phyloP scores from a whole-genome alignment of 2,888 invertebrate genomes.

The Pantelozetes paolii region DNA sequence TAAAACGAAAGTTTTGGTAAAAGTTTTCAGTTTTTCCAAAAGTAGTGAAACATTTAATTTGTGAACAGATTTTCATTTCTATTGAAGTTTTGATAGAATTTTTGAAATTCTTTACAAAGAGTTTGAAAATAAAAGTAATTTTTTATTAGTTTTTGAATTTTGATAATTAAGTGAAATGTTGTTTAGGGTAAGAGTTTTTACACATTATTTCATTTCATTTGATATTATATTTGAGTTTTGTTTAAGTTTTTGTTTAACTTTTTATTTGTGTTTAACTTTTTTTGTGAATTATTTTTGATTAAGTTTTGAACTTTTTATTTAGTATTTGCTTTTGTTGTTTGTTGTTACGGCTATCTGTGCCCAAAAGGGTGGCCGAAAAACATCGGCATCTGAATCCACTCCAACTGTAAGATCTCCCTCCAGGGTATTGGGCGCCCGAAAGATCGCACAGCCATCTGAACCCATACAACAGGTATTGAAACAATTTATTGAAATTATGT shows the following conservation, averaged over 20 bases:
- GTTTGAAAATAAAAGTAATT: no score
- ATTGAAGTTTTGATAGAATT: no score
- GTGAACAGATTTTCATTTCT: no score
- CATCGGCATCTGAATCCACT: background rate
- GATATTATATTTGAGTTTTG: no score
- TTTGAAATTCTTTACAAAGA: no score
- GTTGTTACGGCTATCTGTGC: slow-evolving; percentile 1
- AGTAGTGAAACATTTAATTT: no score
- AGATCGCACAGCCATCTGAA: background rate
- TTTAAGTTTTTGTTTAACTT: no score
- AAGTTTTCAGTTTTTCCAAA: no score
- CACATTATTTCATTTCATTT: background rate
- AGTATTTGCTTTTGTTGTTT: background rate
- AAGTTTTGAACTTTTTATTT: slow-evolving; percentile 7
- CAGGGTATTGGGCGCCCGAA: background rate
- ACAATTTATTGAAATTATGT: no score
- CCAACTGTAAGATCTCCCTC: background rate
- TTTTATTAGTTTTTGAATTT: no score
- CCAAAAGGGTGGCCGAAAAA: background rate
- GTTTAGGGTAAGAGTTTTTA: background rate
- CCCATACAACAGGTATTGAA: background rate
- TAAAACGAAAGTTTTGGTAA: no score
- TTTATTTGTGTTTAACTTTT: background rate
- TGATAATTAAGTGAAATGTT: background rate
- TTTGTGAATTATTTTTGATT: background rate